Percentiles rank a stretch among this genome's conserved stretches.
These are phyloP conservation scores for Parapristionchus giblindavisi DNA, from an alignment of 2,888 invertebrate genomes.

Conservation along the genomic window DNA sequence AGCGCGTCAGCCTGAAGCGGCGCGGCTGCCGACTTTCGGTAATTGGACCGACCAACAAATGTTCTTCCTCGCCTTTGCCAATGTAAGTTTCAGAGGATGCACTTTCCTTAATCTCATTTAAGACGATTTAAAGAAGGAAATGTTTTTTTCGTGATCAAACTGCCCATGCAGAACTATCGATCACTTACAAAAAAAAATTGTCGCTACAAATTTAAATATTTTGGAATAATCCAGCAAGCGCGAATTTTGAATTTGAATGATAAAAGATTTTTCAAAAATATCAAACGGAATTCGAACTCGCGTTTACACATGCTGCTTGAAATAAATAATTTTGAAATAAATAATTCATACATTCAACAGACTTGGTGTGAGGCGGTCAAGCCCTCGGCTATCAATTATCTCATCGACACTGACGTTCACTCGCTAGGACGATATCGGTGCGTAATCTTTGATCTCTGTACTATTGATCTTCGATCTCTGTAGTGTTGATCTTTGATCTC, in stretches of 20 bases:
- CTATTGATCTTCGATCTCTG: not conserved
- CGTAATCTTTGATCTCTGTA: slow-evolving; percentile 17
- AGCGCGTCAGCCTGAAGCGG: slow-evolving; percentile 44
- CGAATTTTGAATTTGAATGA: not conserved
- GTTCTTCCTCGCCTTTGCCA: slow-evolving; percentile 72
- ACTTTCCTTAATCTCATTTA: not conserved
- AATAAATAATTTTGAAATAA: too few species aligned
- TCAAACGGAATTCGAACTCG: too few species aligned
- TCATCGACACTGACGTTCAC: slow-evolving; percentile 61
- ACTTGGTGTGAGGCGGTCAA: slow-evolving; percentile 63
- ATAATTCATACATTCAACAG: slow-evolving; percentile 46
- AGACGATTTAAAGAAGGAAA: not conserved
- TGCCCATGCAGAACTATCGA: too few species aligned
- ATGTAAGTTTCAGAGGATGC: slow-evolving; percentile 50
- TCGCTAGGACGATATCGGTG: slow-evolving; percentile 57
- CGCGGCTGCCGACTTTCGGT: slow-evolving; percentile 68
- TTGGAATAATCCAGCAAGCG: too few species aligned
- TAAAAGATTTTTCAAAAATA: not conserved
- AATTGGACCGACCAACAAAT: slow-evolving; percentile 71
- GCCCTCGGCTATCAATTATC: slow-evolving; percentile 57
- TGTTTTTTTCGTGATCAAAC: too few species aligned
- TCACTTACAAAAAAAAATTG: too few species aligned
- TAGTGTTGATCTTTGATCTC: not conserved
- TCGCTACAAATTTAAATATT: too few species aligned
- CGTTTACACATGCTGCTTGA: too few species aligned